Base-by-base conservation (phyloP, 2,888 invertebrate genomes). In the Pseudoips prasinana region DNA sequence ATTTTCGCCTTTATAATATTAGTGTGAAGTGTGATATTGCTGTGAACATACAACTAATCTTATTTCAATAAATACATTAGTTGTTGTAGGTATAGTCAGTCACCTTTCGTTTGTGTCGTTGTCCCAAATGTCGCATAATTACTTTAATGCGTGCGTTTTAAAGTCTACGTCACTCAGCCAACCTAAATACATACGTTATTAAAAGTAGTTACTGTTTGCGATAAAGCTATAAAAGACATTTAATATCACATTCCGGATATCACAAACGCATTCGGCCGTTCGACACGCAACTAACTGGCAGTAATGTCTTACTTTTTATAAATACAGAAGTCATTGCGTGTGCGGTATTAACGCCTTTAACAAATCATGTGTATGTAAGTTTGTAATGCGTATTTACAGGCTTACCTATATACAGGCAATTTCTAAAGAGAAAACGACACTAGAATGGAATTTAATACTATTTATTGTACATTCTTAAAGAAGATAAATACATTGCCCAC, bases 231-330 rank as follows among this genome's bases (percentile, higher is more conserved):
- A 50, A 49, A 50, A 52, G 37, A 44, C 32, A 51, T 57, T 53
- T 46, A 39, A 46, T 58, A 53, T 49, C 51, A 50, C 51, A 44
- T 52, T 44, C 47, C 50, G 59, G 44, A 56, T 60, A 54, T 55
- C 46, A 51, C 49, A 50, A 45, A 35, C 38, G 36, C 29, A 29
- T 34, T 50, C 41, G 46, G 58, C 58, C 68, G 64, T 64, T 64
- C 43, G 46, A 46, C 73, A 67, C 64, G 70, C 70, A 56, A 68
- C 45, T 50, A 32, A 42, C 38, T 33, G 27, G 39, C 46, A 51
- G 33, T 54, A 48, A 56, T 55, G 57, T 64, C 57, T 59, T 43
- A 56, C 56, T 63, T 66, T 57, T 56, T 58, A 46, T 32, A 42
- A 24, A 36, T 42, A 50, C 44, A 52, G 22, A 40, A 59, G 29